These are phyloP conservation scores for Luperina nickerlii DNA, from an alignment of 2,888 invertebrate genomes.

Conservation along the genomic window DNA sequence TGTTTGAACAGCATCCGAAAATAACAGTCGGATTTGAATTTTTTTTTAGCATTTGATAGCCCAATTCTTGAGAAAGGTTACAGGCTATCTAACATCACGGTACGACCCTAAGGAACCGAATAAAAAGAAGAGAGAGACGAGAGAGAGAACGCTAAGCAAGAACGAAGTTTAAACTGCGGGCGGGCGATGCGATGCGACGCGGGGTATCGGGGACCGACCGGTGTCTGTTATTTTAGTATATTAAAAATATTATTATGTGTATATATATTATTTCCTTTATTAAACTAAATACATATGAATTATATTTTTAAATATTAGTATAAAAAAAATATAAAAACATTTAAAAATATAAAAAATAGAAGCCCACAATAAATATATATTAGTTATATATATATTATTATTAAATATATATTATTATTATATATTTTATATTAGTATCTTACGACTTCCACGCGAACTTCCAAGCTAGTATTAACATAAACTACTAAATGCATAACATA, in stretches of 20 bases:
- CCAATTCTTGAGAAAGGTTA: not conserved
- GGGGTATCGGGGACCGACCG: not conserved
- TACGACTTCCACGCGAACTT: not conserved
- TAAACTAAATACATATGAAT: too few species aligned
- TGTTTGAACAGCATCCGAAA: too few species aligned
- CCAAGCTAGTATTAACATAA: not conserved
- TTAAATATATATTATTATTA: too few species aligned
- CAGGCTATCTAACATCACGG: not conserved
- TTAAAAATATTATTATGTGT: not conserved
- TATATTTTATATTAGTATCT: not conserved
- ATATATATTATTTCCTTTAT: too few species aligned
- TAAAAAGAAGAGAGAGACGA: not conserved
- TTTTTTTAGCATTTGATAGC: not conserved
- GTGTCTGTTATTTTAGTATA: not conserved
- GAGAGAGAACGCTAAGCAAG: not conserved
- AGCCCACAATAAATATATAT: too few species aligned
- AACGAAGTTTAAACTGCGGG: not conserved
- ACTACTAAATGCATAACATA: not conserved
- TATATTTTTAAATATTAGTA: too few species aligned
- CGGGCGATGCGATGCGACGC: not conserved
- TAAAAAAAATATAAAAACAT: too few species aligned
- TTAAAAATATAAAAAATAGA: too few species aligned
- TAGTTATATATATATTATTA: too few species aligned
- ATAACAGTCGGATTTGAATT: not conserved
- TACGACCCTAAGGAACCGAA: not conserved